A percentile compares a stretch with the other conserved stretches of the same genome.
Evolutionary conservation across 2,797 vertebrate species (phyloP).

Genomic region (Ceryle rudis): DNA sequence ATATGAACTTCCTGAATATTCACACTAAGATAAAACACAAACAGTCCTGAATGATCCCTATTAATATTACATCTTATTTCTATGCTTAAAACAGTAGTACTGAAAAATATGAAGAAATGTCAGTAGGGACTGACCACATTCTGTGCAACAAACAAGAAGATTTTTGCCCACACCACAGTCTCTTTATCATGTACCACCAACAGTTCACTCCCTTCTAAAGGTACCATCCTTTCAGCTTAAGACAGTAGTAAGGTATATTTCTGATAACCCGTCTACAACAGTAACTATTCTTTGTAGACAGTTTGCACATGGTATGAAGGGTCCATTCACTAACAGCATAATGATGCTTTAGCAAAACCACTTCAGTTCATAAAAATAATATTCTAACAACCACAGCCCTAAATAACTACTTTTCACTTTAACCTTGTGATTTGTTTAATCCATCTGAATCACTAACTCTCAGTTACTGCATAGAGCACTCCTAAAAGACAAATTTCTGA

Average conservation of each 20-base stretch:
- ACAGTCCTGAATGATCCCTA: background rate
- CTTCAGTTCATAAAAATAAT: constrained; percentile 18
- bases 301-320: background rate
- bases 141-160: background rate
- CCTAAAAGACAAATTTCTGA: background rate
- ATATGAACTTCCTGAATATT: constrained; percentile 4
- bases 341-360: constrained; percentile 18
- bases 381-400: background rate
- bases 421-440: constrained; percentile 8
- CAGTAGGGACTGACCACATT: background rate
- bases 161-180: background rate
- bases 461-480: background rate
- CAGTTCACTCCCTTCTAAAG: background rate
- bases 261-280: background rate
- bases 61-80: background rate
- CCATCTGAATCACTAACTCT: background rate
- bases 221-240: background rate
- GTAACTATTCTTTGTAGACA: background rate
- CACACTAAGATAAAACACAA: background rate
- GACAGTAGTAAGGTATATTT: background rate
- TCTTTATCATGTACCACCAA: background rate
- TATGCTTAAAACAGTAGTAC: background rate
- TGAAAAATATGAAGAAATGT: background rate
- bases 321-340: background rate
- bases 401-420: background rate